Base-by-base conservation (phyloP, 2,797 vertebrate species). In the Typhlichthys eigenmanni region DNA sequence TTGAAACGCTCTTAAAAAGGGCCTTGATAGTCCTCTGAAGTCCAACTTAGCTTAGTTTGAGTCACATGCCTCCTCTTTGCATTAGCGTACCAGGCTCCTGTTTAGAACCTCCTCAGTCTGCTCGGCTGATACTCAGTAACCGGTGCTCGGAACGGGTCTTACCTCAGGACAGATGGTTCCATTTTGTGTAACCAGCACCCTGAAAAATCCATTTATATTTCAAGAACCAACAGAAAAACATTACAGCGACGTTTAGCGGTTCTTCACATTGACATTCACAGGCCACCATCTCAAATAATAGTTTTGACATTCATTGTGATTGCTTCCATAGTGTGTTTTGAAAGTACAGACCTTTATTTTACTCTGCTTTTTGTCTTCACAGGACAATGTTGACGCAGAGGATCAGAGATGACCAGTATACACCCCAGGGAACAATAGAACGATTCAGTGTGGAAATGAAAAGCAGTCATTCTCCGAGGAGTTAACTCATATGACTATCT, bases 1-100 rank as follows among this genome's bases (percentile, higher is more conserved):
- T 70, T 60, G 62, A 75, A 84, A 83, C 78, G 66, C 55, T 63
- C 54, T 76, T 47, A 73, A 63, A 38, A 57, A 71, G 66, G 62
- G 53, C 55, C 16, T 76, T 62, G 55, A 65, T 70, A 8, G 62
- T 10, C 68, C 68, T 81, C 73, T 79, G 84, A 87, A 81, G 82
- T 88, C 76, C 68, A 67, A 70, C 59, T 76, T 45, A 87, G 89
- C 88, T 93, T 91, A 94, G 90, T 82, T 85, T 71, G 87, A 68
- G 88, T 95, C 95, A 96, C 95, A 95, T 95, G 95, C 88, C 91
- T 92, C 88, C 82, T 93, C 93, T 95, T 95, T 94, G 92, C 83
- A 86, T 92, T 64, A 45, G 80, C 51, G 92, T 93, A 92, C 93
- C 91, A 91, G 87, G 85, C 85, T 68, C 87, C 81, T 1, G 51